A percentile compares a stretch with the other conserved stretches of the same genome.
Conservation (phyloP, 2,113 vertebrate species). For the Vulpes vulpes region DNA sequence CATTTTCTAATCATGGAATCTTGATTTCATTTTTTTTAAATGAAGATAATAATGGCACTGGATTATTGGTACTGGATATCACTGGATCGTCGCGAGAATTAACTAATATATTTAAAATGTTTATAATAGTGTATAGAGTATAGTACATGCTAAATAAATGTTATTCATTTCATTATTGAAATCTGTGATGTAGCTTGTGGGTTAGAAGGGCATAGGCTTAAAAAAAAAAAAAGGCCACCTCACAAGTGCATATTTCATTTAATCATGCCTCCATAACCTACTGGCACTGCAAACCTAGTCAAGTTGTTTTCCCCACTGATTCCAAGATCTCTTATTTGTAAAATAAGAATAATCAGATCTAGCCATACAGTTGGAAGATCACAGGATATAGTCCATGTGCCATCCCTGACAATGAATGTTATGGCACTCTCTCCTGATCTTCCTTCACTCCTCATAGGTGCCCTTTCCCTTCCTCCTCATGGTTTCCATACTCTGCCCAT, state of each 20-base stretch:
- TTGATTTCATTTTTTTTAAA: background rate
- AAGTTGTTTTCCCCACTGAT: background rate
- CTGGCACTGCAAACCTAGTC: background rate
- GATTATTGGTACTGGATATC: background rate
- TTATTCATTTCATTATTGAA: constrained; percentile 48
- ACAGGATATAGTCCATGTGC: background rate
- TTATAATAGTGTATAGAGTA: constrained; percentile 10
- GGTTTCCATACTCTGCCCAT: background rate
- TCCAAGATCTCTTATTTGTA: background rate
- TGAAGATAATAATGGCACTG: background rate
- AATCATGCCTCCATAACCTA: background rate
- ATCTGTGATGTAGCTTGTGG: background rate
- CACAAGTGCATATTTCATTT: background rate
- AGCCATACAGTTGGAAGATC: background rate
- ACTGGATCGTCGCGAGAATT: background rate
- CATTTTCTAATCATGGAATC: background rate
- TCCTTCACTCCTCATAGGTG: background rate
- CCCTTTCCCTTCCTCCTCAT: background rate
- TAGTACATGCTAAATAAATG: background rate
- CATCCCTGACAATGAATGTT: background rate
- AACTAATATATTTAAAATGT: constrained; percentile 15
- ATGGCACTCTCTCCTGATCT: background rate
- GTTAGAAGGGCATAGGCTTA: background rate
- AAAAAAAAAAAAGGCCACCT: background rate
- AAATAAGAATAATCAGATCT: background rate